Evolutionary conservation across 2,797 vertebrate genomes (phyloP).

Genomic region (Etheostoma perlongum): DNA sequence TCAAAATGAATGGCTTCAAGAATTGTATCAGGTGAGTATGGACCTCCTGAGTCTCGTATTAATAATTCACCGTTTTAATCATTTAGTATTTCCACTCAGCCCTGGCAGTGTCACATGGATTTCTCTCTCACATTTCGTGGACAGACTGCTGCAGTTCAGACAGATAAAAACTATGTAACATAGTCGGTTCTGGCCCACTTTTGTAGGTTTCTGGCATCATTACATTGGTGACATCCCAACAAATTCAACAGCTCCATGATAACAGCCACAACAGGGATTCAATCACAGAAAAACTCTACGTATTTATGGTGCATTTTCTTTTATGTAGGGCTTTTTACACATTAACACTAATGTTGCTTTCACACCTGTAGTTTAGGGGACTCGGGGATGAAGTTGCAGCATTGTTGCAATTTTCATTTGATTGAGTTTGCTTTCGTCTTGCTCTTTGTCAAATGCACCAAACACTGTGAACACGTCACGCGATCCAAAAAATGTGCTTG

Average conservation of each 20-base stretch:
- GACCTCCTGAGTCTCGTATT: not conserved
- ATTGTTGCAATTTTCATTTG: no score
- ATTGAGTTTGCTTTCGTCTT: no score
- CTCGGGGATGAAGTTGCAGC: no score
- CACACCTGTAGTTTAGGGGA: no score
- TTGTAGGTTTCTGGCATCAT: not conserved
- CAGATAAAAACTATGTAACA: not conserved
- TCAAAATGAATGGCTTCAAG: constrained; percentile 86
- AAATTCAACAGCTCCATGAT: not conserved
- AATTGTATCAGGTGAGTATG: constrained; percentile 84
- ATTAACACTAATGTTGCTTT: no score
- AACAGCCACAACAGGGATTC: no score
- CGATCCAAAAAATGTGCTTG: no score
- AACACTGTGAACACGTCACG: no score
- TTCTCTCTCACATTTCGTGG: not conserved
- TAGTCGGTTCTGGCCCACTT: not conserved
- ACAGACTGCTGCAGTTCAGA: not conserved
- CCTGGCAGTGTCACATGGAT: not conserved
- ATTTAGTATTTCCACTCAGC: constrained; percentile 4
- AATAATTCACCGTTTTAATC: constrained; percentile 5
- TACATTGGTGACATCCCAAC: not conserved
- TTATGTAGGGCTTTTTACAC: no score
- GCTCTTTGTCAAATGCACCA: no score
- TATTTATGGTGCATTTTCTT: not conserved
- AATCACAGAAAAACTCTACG: constrained; percentile 1